Evolutionary conservation across 2,113 vertebrate genomes (phyloP).

Genomic region (Serranochromis macrocephalus): DNA sequence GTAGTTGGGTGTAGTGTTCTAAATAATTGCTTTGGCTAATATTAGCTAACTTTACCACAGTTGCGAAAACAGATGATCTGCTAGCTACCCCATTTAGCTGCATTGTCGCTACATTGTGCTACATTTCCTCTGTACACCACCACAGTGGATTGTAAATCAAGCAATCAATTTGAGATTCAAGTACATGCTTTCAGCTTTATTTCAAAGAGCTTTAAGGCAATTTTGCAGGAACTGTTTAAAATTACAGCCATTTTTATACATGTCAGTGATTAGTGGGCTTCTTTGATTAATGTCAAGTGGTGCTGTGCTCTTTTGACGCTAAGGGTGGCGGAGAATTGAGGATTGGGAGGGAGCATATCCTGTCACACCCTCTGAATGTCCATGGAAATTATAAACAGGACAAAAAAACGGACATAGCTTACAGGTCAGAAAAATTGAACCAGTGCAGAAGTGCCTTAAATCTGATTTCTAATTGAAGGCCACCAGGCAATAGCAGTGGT

Average conservation of each 20-base stretch:
- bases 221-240: not conserved
- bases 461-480: not conserved
- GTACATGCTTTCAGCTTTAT: not conserved
- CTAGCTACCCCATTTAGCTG: not conserved
- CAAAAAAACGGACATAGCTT: not conserved
- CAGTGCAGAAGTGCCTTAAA: not conserved
- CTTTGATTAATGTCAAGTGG: not conserved
- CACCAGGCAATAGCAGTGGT: not conserved
- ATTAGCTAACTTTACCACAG: not conserved
- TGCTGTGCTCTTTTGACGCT: not conserved
- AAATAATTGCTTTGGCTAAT: not conserved
- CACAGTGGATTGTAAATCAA: not conserved
- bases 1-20: not conserved
- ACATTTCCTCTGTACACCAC: not conserved
- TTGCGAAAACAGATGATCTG: fast-evolving
- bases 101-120: not conserved
- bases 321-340: not conserved
- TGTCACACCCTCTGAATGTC: not conserved
- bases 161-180: not conserved
- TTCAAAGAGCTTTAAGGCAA: not conserved
- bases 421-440: not conserved
- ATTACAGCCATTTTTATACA: not conserved
- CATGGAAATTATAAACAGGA: not conserved
- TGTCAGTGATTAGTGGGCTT: not conserved
- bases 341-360: not conserved